These are phyloP conservation scores for Eriocheir sinensis DNA, from an alignment of 1,140 invertebrate genomes.

Conservation along the genomic window DNA sequence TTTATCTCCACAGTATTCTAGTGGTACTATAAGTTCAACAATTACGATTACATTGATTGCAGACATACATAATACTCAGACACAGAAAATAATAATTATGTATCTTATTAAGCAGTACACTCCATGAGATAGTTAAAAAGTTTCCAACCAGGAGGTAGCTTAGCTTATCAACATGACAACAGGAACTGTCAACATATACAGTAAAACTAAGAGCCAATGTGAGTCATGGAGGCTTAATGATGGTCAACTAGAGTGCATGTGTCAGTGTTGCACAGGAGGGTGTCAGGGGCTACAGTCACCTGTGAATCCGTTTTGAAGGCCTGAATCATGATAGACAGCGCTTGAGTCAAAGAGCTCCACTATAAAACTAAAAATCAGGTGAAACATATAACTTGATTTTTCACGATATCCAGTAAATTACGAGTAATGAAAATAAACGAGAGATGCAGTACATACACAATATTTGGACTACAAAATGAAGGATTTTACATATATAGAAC, in stretches of 20 bases:
- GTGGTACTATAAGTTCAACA: not conserved
- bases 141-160: not conserved
- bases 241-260: slow-evolving; percentile 49
- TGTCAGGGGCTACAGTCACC: slow-evolving; percentile 56
- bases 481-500: not conserved
- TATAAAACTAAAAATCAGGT: not conserved
- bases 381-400: not conserved
- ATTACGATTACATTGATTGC: not conserved
- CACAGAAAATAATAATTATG: no score
- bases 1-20: no score
- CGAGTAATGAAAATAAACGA: not conserved
- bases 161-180: not conserved
- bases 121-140: slow-evolving; percentile 13
- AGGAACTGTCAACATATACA: slow-evolving; percentile 12
- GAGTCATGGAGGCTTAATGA: slow-evolving; percentile 5
- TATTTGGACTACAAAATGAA: not conserved
- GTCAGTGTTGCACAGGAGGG: slow-evolving; percentile 34
- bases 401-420: not conserved
- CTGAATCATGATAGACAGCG: slow-evolving; percentile 55
- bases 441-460: not conserved
- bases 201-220: no score
- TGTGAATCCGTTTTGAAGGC: slow-evolving; percentile 60
- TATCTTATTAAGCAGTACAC: not conserved
- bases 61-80: not conserved
- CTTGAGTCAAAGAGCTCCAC: not conserved